phyloP scores from a whole-genome alignment of 37 sponge, comb jelly and placozoan species.

The Spongilla lacustris region DNA sequence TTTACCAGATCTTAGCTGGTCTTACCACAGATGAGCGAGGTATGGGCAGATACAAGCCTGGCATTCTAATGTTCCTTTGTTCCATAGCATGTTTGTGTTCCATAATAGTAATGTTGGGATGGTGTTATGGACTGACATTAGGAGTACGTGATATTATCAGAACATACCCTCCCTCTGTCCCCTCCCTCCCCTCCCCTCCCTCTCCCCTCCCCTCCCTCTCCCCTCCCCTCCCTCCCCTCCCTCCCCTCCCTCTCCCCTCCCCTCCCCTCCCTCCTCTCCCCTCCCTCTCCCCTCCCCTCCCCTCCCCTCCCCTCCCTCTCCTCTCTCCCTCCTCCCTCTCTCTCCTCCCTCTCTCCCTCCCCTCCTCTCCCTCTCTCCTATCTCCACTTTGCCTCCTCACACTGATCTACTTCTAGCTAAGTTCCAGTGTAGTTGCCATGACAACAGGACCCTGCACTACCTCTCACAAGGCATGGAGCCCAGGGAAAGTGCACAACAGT shows the following conservation, averaged over 20 bases:
- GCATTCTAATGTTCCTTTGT: too few relatives aligned
- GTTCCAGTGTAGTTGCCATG: slow-evolving; percentile 57
- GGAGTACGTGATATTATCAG: too few relatives aligned
- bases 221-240: too few relatives aligned
- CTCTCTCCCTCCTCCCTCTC: background rate
- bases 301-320: background rate
- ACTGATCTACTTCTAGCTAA: slow-evolving; percentile 41
- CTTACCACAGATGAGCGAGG: slow-evolving; percentile 82
- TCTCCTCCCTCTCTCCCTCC: background rate
- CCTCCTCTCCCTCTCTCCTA: background rate
- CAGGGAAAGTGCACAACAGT: slow-evolving; percentile 31
- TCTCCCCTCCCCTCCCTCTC: too few relatives aligned
- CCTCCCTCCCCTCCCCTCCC: too few relatives aligned
- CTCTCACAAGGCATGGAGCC: slow-evolving; percentile 81
- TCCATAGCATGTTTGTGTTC: too few relatives aligned
- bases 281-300: too few relatives aligned
- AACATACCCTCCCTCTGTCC: background rate
- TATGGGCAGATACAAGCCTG: slow-evolving; percentile 29
- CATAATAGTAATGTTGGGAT: too few relatives aligned
- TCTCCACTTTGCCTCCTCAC: background rate
- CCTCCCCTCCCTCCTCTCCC: too few relatives aligned
- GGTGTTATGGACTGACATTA: too few relatives aligned
- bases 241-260: too few relatives aligned
- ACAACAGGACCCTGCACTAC: slow-evolving; percentile 66
- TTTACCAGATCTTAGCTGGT: slow-evolving; percentile 90